Conservation (phyloP, 2,797 vertebrate species). For the Rhabdomys pumilio region DNA sequence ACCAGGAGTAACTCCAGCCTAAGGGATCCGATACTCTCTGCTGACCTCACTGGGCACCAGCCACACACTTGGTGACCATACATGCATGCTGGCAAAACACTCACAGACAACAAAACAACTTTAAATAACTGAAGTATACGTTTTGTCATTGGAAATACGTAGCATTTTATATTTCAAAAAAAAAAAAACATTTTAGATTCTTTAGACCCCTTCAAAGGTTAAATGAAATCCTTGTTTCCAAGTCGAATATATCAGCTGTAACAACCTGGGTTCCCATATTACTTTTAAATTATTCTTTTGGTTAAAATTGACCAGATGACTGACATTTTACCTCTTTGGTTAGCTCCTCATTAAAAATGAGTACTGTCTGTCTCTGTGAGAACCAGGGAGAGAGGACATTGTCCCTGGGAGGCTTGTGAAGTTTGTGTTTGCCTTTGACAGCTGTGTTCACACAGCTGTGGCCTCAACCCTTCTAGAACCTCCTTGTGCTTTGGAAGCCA, state of each 20-base stretch:
- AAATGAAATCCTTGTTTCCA: background rate
- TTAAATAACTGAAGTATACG: background rate
- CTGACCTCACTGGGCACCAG: background rate
- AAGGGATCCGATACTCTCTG: background rate
- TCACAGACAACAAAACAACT: background rate
- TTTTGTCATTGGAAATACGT: constrained; percentile 1
- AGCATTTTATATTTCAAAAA: background rate
- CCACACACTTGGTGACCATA: background rate
- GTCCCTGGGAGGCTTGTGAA: background rate
- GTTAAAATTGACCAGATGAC: background rate
- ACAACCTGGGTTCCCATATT: background rate
- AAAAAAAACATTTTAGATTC: background rate
- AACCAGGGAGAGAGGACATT: background rate
- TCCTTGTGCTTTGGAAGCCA: background rate
- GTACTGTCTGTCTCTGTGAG: background rate
- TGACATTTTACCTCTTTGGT: constrained; percentile 30
- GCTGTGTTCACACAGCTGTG: constrained; percentile 11
- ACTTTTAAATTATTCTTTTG: constrained; percentile 33
- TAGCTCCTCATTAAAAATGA: constrained; percentile 27
- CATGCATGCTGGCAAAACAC: background rate
- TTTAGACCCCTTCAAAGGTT: background rate
- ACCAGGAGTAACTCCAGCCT: background rate
- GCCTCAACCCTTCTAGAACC: background rate
- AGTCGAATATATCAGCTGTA: background rate
- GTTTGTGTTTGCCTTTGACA: background rate